Base-by-base conservation (phyloP, 1,140 invertebrate species). In the Mylabris phalerata region DNA sequence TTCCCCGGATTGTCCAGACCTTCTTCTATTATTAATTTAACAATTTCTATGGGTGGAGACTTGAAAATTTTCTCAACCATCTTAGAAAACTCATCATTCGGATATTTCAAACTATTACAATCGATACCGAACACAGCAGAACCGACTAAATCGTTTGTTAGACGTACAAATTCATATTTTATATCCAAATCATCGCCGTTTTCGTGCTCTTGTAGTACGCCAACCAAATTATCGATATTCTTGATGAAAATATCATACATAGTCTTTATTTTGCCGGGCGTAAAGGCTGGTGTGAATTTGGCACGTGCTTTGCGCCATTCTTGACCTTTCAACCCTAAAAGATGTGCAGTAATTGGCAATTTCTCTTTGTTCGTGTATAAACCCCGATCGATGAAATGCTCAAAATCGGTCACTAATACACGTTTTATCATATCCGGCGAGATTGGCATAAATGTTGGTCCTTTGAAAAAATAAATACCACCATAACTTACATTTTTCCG, bases 371-470 rank as follows among this genome's bases (percentile, higher is more conserved):
- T 75, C 3, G 66, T 59, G 9, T 73, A 71, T 0, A 75, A 4
- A 4, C 75, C 75, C 46, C 77, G 67, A 62, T 78, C 74, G 11
- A 70, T 67, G 63, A 82, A 82, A 63, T 70, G 67, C 1, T 65
- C 40, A 41, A 80, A 80, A 59, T 81, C 76, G 46, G 76, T 80
- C 0, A 75, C 69, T 0, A 80, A 24, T 9, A 82, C 67, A 0
- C 64, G 39, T 55, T 75, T 75, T 3, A 81, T 73, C 7, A 83
- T 63, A 60, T 77, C 73, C 2, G 74, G 75, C 68, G 82, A 79
- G 6, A 73, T 64, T n/a, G 73, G 62, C 13, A 68, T 40, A 41
- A 58, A 64, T 27, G 59, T 48, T 2, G 65, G 65, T 2, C 46
- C 38, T n/a, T 45, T 60, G 24, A 57, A 24, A 1, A 59, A 42